Base-by-base conservation (phyloP, 2,797 vertebrate species). In the Mormyrops boulengeri region DNA sequence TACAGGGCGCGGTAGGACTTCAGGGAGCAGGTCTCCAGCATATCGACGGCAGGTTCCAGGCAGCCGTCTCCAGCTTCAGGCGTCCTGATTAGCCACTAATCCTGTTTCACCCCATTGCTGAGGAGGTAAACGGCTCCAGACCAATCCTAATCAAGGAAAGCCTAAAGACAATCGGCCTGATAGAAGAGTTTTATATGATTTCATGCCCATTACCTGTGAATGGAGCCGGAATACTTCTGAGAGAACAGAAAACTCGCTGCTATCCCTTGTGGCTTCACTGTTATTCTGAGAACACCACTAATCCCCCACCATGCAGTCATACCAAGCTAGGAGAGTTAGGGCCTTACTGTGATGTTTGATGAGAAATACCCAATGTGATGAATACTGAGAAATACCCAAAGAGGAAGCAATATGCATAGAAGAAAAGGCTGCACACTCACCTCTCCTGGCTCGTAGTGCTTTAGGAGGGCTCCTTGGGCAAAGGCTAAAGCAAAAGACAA, bases 401-500 rank as follows among this genome's bases (percentile, higher is more conserved):
- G 57, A 87, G 17, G 55, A 89, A 62, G 88, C 34, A 84, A 57
- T 14, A 60, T 49, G 52, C 26, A 87, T 2, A 88, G 66, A 90
- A 62, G 87, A 12, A 91, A 91, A 12, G 77, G 89, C 89, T 73
- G 53, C 12, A 53, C 2, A 91, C 91, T 93, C 90, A 94, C 94
- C 91, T 95, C 92, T 92, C 89, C 92, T 91, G 62, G 92, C 90
- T 91, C 91, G 89, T 90, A 90, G 89, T 89, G 91, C 93, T 94
- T 95, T 97, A 97, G 92, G 96, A 96, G 0, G 96, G 96, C 92
- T 96, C 96, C 95, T 96, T 97, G 90, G 96, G 96, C 93, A 96
- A 94, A 92, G 96, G 96, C 96, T 96, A 92, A n/a, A 94, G 91
- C 90, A 91, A 93, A 89, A 89, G 44, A 93, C 1, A 89, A 4